Base-by-base conservation (phyloP, 1,140 invertebrate genomes). In the Trichogramma pretiosum region DNA sequence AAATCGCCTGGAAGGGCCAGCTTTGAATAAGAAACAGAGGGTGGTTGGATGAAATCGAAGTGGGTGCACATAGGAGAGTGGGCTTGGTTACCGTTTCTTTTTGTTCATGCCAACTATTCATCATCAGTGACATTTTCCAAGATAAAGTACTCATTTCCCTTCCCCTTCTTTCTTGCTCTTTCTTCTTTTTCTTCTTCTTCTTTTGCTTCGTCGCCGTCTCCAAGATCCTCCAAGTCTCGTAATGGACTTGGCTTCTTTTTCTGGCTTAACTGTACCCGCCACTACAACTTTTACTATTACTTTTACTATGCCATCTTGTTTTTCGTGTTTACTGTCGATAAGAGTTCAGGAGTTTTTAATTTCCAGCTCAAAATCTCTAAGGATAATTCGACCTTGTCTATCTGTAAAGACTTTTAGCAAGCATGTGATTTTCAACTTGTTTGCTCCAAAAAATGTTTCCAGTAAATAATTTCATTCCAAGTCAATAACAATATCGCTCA, bases 21-120 rank as follows among this genome's bases (percentile, higher is more conserved):
- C 33, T 24, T 17, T 49, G 48, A 49, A 44, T 49, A 49, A 49
- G 35, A 49, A 49, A 28, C 24, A 49, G 48, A 24, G 39, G 26
- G 52, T 52, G 50, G 52, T 50, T 54, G 50, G 57, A 62, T 59
- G 56, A 57, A n/a, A n/a, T 54, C 59, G 55, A 57, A 56, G 44
- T 43, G 52, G 52, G 40, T 53, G 50, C 37, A 55, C 57, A 55
- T 54, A 22, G 46, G 33, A 23, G 39, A 13, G 16, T 5, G 21
- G 21, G 23, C 35, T 23, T 58, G 67, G 60, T 69, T 71, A 63
- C 61, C 63, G 65, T 70, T 72, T 47, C 67, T 70, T 72, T 70
- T 72, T 70, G 66, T 70, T 70, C 67, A 62, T 68, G 67, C 63
- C 66, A 70, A 70, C 69, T 68, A 72, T 72, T 72, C 69, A 72